Base-by-base conservation (phyloP, 2,797 vertebrate species). In the Melanotaenia maccullochi region DNA sequence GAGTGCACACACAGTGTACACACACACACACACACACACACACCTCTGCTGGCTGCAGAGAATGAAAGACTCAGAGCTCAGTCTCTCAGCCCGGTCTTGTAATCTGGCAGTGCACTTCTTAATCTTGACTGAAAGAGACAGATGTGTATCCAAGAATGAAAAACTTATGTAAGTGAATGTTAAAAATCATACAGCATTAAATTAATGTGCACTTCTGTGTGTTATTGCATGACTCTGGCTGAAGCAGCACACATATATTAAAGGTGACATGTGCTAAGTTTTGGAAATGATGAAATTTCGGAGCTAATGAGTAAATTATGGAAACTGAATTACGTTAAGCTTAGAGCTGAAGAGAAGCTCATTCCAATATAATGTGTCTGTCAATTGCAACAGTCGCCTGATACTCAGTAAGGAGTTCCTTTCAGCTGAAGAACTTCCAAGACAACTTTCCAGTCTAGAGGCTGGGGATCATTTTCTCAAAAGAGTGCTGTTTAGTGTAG, bases 11-110 rank as follows among this genome's bases (percentile, higher is more conserved):
- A 71, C 68, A 65, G 59, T 52, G 16, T 44, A 44, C 52, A 44
- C 52, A 28, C 69, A 51, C 70, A 44, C 52, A 44, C 52, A 28
- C 69, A 51, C 70, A 64, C 75, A 79, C 35, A 63, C 57, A 67
- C 76, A 75, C 59, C 73, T 83, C 73, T 70, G 60, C 71, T 72
- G 55, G 70, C 56, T 84, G 73, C 49, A 85, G 82, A 33, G 3
- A 77, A 73, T 74, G 54, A 84, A 49, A 69, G n/a, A 68, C 56
- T 93, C 92, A 89, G 81, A 91, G 84, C 79, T 88, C 87, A 83
- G 82, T 91, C 90, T 92, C 87, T 94, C 76, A 68, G 75, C 90
- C 88, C 78, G 9, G 83, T 92, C 89, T 94, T 92, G 73, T 92
- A 93, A 94, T 94, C 90, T 92, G 86, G 80, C 89, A 84, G 76